A percentile compares a stretch with the other conserved stretches of the same genome.
phyloP scores from a whole-genome alignment of 2,797 vertebrate species.

The Poeciliopsis infans region DNA sequence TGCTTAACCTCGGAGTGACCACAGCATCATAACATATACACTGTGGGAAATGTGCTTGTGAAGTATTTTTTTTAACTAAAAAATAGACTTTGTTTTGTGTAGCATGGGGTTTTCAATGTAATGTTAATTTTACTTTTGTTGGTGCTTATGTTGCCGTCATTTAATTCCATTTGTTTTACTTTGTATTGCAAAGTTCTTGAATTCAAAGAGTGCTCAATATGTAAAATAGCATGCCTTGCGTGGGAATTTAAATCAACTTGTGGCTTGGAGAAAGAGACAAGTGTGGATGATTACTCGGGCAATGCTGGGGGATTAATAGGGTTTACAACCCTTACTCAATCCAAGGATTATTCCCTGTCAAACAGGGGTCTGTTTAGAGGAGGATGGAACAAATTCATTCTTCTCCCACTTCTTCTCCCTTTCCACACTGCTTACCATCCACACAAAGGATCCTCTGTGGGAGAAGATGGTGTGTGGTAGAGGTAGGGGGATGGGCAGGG shows the following conservation, averaged over 20 bases:
- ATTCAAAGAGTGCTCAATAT: slow-evolving; percentile 9
- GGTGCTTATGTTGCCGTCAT: neutral
- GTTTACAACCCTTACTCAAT: slow-evolving; percentile 55
- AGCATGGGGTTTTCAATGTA: neutral
- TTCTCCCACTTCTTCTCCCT: slow-evolving; percentile 58
- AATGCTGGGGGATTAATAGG: slow-evolving; percentile 47
- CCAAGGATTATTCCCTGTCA: slow-evolving; percentile 58
- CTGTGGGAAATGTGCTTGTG: slow-evolving; percentile 6
- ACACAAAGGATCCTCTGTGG: slow-evolving; percentile 73
- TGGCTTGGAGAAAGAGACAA: slow-evolving; percentile 17
- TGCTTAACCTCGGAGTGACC: slow-evolving; percentile 42
- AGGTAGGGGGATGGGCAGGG: slow-evolving; percentile 17
- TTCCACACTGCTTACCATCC: slow-evolving; percentile 60
- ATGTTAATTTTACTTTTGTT: slow-evolving; percentile 1
- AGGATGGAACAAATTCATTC: slow-evolving; percentile 60
- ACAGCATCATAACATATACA: slow-evolving; percentile 16
- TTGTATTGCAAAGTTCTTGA: slow-evolving; percentile 12
- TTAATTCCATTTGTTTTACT: slow-evolving; percentile 11
- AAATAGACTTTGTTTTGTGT: slow-evolving; percentile 23
- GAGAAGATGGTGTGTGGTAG: slow-evolving; percentile 53
- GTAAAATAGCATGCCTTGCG: slow-evolving; percentile 24
- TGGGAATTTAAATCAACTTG: slow-evolving; percentile 43
- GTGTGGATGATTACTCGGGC: slow-evolving; percentile 37
- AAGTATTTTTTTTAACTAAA: slow-evolving; percentile 41
- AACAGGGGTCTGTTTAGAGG: slow-evolving; percentile 58